These are phyloP conservation scores for Corapipo altera DNA, from an alignment of 2,113 vertebrate species.

Conservation along the genomic window DNA sequence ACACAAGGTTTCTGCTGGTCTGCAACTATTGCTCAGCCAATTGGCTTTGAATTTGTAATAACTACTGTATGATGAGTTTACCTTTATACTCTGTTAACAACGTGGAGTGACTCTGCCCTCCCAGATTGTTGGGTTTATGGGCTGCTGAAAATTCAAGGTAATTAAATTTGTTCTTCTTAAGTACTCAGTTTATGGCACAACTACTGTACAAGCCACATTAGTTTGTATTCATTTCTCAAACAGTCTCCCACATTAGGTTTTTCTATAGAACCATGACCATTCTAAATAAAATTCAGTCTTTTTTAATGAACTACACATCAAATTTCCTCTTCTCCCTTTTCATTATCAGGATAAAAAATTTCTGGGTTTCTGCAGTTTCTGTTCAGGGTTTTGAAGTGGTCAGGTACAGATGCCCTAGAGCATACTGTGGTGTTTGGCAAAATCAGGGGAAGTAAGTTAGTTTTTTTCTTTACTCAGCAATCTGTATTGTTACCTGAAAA, in stretches of 20 bases:
- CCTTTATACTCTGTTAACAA: background rate
- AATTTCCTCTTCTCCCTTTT: background rate
- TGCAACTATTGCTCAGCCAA: conserved; percentile 16
- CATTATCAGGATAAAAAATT: background rate
- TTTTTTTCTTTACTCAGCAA: background rate
- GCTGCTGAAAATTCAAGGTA: conserved; percentile 30
- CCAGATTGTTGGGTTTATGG: background rate
- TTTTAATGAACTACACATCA: background rate
- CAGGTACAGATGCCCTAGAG: background rate
- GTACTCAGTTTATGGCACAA: background rate
- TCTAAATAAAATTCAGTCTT: background rate
- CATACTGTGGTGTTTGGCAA: background rate
- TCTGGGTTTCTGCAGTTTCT: background rate
- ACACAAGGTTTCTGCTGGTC: conserved; percentile 24
- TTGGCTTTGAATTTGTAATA: conserved; percentile 9
- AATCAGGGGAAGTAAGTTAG: background rate
- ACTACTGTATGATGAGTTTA: background rate
- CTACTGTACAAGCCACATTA: background rate
- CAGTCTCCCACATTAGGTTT: background rate
- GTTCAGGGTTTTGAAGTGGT: background rate
- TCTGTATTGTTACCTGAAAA: background rate
- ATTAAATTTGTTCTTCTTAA: conserved; percentile 33
- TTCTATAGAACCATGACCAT: background rate
- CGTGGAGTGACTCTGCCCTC: background rate
- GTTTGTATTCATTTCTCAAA: background rate